Conservation (phyloP, 2,888 invertebrate genomes). For the Epirrhoe tristata region DNA sequence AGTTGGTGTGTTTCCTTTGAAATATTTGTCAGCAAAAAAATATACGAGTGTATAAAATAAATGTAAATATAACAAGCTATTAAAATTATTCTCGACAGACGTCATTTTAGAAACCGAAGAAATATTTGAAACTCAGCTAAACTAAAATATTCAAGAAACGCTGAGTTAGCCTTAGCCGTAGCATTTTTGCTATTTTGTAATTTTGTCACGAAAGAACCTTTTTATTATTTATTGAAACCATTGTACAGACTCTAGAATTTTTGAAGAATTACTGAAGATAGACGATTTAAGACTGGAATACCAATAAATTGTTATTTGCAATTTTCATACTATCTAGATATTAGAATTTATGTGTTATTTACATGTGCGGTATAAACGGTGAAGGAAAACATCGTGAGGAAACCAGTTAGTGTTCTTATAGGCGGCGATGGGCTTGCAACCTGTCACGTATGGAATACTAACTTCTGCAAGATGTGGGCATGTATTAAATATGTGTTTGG, state of each 20-base stretch:
- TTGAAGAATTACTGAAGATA: neutral
- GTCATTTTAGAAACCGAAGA: neutral
- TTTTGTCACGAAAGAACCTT: constrained; percentile 1
- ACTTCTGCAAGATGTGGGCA: no score
- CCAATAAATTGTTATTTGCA: no score
- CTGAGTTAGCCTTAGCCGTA: neutral
- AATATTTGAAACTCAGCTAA: neutral
- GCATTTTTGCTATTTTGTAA: neutral
- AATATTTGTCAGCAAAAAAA: neutral
- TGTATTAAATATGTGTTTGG: no score
- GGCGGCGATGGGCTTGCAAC: no score
- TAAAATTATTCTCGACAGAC: neutral
- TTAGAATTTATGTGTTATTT: no score
- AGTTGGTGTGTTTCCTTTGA: neutral
- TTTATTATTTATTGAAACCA: constrained; percentile 1
- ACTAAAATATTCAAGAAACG: neutral
- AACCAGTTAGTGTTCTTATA: no score
- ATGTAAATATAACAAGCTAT: neutral
- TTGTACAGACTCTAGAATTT: neutral
- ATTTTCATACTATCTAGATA: no score
- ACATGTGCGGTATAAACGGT: no score
- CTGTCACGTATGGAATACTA: no score
- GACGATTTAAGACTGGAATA: no score
- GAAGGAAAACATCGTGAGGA: no score
- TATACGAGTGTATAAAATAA: neutral